phyloP scores from a whole-genome alignment of 2,888 invertebrate genomes.

The Mesorhabditis spiculigera region DNA sequence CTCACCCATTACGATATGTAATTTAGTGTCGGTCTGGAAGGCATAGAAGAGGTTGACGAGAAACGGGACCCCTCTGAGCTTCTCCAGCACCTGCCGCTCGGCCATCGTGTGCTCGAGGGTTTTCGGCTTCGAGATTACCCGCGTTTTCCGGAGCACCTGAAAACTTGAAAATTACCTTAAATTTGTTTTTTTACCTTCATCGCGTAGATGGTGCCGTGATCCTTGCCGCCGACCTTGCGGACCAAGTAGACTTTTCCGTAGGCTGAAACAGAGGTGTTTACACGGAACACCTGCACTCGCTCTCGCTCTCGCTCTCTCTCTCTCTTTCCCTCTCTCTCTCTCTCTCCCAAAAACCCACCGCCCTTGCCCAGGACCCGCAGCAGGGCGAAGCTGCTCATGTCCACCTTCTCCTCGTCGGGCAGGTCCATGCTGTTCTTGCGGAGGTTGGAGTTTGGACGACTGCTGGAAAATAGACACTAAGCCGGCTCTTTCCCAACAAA shows the following conservation, averaged over 20 bases:
- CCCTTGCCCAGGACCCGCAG: constrained; percentile 94
- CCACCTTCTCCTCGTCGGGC: constrained; percentile 48
- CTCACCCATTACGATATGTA: constrained; percentile 92
- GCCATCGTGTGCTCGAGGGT: constrained; percentile 95
- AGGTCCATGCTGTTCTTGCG: constrained; percentile 15
- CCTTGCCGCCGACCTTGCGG: constrained; percentile 78
- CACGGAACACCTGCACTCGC: no score
- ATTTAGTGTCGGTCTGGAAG: constrained; percentile 94
- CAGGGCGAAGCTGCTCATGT: constrained; percentile 75
- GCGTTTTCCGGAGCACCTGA: constrained; percentile 37
- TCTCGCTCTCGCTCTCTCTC: background rate
- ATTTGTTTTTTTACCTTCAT: constrained; percentile 76
- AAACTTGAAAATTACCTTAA: background rate
- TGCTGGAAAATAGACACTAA: no score
- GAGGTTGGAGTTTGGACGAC: background rate
- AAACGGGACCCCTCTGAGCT: constrained; percentile 90
- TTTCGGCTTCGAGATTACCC: constrained; percentile 72
- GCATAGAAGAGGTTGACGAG: constrained; percentile 95
- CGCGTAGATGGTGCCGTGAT: constrained; percentile 85
- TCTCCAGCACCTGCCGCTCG: constrained; percentile 83
- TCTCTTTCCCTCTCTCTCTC: background rate
- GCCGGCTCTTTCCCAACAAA: no score
- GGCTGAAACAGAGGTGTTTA: constrained; percentile 66
- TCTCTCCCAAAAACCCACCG: constrained; percentile 67
- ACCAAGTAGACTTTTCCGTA: constrained; percentile 93